Conservation (phyloP, 2,888 invertebrate genomes). For the Quadroppia sp. region DNA sequence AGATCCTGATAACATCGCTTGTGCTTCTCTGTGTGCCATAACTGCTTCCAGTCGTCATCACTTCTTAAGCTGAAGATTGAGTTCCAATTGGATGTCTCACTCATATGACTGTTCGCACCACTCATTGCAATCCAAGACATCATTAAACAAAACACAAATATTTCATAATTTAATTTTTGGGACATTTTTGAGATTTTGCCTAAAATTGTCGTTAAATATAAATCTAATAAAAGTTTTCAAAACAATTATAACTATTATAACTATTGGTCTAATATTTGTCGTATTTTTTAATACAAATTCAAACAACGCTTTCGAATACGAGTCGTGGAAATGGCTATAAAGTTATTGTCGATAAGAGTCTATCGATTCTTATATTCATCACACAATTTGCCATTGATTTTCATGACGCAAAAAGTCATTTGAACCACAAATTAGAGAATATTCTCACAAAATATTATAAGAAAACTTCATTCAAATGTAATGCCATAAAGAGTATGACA, state of each 20-base stretch:
- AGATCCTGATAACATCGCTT: conserved; percentile 60
- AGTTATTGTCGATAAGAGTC: no score
- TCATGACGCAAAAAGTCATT: background rate
- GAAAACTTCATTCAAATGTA: conserved; percentile 5
- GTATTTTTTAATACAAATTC: conserved; percentile 6
- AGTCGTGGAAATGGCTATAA: no score
- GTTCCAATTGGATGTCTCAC: conserved; percentile 36
- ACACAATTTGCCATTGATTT: background rate
- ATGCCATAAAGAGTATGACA: no score
- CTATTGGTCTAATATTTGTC: no score
- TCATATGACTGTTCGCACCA: conserved; percentile 17
- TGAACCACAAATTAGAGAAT: background rate
- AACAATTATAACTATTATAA: background rate
- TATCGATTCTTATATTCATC: no score
- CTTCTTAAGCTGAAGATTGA: conserved; percentile 42
- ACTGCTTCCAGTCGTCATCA: conserved; percentile 60
- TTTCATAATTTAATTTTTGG: no score
- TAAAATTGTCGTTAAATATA: no score
- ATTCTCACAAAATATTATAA: no score
- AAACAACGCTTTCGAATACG: background rate
- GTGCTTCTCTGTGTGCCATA: conserved; percentile 61
- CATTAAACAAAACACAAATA: background rate
- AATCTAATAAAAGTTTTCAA: background rate
- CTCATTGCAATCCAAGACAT: background rate
- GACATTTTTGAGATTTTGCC: no score